These are phyloP conservation scores for Choreutis nemorana DNA, from an alignment of 2,888 invertebrate species.

Conservation along the genomic window DNA sequence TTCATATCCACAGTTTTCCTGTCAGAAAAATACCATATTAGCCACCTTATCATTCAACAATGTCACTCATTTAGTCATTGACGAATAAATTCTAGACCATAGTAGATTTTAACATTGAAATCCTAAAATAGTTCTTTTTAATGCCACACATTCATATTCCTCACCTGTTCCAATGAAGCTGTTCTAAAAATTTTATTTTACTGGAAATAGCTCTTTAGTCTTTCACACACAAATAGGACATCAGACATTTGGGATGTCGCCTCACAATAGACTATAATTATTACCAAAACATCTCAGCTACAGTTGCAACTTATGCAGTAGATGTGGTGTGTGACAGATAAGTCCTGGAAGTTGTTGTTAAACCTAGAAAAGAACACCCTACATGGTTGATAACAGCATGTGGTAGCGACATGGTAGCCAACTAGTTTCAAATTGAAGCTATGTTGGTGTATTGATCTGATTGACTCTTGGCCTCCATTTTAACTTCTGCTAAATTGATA, in stretches of 20 bases:
- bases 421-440: too few species aligned
- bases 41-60: slow-evolving; percentile 25
- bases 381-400: too few species aligned
- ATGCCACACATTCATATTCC: slow-evolving; percentile 57
- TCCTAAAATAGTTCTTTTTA: slow-evolving; percentile 32
- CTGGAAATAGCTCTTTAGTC: slow-evolving; percentile 44
- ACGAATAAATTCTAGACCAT: slow-evolving; percentile 20
- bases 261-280: slow-evolving; percentile 58
- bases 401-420: too few species aligned
- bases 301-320: slow-evolving; percentile 39
- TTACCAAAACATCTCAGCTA: slow-evolving; percentile 53
- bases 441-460: too few species aligned
- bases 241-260: slow-evolving; percentile 55
- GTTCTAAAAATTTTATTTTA: slow-evolving; percentile 64
- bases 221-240: slow-evolving; percentile 59
- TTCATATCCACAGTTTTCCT: slow-evolving; percentile 84
- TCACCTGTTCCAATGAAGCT: slow-evolving; percentile 63
- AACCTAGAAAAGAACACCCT: slow-evolving; percentile 66
- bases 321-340: slow-evolving; percentile 29
- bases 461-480: too few species aligned
- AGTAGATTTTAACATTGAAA: slow-evolving; percentile 26
- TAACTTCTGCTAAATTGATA: slow-evolving; percentile 48
- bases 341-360: slow-evolving; percentile 41
- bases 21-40: slow-evolving; percentile 24
- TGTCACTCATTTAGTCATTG: slow-evolving; percentile 26